Conservation (phyloP, 2,113 vertebrate genomes). For the Cryptoleucopteryx plumbea region DNA sequence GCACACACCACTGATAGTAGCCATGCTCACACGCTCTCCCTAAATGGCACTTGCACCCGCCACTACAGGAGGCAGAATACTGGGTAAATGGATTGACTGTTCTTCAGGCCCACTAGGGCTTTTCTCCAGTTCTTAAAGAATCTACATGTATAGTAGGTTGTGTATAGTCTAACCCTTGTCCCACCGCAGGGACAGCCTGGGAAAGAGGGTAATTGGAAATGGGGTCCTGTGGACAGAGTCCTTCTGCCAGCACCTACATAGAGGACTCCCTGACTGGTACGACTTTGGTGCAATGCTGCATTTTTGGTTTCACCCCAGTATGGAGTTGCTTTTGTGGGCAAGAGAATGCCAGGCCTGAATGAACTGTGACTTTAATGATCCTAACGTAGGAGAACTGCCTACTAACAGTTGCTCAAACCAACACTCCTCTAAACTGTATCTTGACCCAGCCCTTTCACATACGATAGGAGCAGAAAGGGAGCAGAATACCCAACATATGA, state of each 20-base stretch:
- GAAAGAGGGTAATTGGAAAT: background rate
- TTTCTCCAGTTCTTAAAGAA: background rate
- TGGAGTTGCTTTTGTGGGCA: background rate
- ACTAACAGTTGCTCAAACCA: background rate
- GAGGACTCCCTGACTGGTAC: rapidly evolving
- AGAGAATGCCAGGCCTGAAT: background rate
- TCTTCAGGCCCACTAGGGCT: background rate
- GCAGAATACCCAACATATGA: background rate
- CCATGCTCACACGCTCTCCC: background rate
- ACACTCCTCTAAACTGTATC: background rate
- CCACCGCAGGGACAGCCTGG: background rate
- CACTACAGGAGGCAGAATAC: background rate
- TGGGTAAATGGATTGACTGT: background rate
- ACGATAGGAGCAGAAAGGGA: background rate
- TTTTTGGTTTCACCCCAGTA: background rate
- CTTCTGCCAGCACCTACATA: background rate
- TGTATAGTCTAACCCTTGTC: background rate
- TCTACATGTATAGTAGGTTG: background rate
- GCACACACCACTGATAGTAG: background rate
- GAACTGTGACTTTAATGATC: background rate
- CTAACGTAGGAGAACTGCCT: background rate
- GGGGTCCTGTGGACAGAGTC: background rate
- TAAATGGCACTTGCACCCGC: background rate
- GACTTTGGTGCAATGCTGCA: rapidly evolving
- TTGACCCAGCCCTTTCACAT: background rate